Evolutionary conservation across 2,888 invertebrate species (phyloP).

Genomic region (Metacarcinus magister): DNA sequence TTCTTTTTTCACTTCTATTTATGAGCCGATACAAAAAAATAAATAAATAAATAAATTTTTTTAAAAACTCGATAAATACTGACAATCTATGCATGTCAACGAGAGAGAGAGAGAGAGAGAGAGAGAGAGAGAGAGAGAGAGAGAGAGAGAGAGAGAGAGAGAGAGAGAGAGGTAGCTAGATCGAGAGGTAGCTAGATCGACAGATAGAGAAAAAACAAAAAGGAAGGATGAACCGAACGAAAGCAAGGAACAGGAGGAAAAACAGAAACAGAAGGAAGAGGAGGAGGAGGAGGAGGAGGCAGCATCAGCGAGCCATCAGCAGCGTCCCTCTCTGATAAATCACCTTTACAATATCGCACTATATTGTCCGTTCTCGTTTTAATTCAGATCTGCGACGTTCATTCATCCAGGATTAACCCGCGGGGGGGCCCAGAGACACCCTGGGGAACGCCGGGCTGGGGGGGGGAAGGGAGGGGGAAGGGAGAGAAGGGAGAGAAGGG

Average conservation of each 20-base stretch:
- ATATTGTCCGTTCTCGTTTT: constrained; percentile 77
- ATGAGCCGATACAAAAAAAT: too few species aligned
- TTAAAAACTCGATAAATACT: too few species aligned
- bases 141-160: too few species aligned
- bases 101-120: too few species aligned
- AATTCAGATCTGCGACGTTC: constrained; percentile 76
- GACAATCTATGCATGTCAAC: too few species aligned
- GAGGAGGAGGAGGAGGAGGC: constrained; percentile 10
- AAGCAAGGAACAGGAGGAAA: neutral
- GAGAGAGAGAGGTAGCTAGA: too few species aligned
- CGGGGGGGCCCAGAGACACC: neutral
- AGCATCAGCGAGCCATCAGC: constrained; percentile 54
- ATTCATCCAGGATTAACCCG: constrained; percentile 75
- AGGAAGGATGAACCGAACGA: neutral
- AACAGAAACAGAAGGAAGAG: neutral
- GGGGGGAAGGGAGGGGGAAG: neutral
- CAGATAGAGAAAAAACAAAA: neutral
- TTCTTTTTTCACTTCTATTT: too few species aligned
- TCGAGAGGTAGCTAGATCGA: too few species aligned
- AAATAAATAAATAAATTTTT: too few species aligned
- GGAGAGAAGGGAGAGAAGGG: neutral
- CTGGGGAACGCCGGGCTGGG: neutral
- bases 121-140: too few species aligned
- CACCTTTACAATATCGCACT: constrained; percentile 71
- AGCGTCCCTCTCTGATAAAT: constrained; percentile 63